Evolutionary conservation across 1,140 invertebrate genomes (phyloP).

Genomic region (Listronotus bonariensis): DNA sequence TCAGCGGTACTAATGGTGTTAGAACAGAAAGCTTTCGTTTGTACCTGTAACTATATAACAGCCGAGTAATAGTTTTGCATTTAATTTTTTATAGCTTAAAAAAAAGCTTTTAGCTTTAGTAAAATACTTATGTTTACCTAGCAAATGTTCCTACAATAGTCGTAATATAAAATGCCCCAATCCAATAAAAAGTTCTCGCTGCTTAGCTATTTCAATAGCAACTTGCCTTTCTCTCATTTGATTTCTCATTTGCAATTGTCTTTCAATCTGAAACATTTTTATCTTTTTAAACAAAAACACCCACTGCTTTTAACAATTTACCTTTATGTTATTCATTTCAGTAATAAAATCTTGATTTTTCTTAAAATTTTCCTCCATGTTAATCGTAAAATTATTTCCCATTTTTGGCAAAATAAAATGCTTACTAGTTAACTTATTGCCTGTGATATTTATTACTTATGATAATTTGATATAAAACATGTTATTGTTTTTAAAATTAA

Average conservation of each 20-base stretch:
- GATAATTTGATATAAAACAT: no score
- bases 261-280: conserved; percentile 62
- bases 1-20: conserved; percentile 68
- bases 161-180: conserved; percentile 69
- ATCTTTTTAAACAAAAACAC: conserved; percentile 14
- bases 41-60: conserved; percentile 62
- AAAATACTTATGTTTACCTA: conserved; percentile 57
- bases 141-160: conserved; percentile 61
- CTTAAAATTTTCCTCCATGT: conserved; percentile 57
- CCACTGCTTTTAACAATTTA: conserved; percentile 49
- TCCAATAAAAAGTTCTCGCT: conserved; percentile 74
- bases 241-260: conserved; percentile 80
- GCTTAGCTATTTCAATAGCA: conserved; percentile 72
- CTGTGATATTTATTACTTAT: no score
- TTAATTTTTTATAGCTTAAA: not conserved
- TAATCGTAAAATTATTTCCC: conserved; percentile 46
- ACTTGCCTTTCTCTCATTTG: conserved; percentile 75
- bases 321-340: conserved; percentile 67
- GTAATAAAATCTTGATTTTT: conserved; percentile 76
- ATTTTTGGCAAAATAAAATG: conserved; percentile 27
- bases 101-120: not conserved
- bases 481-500: no score
- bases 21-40: conserved; percentile 65
- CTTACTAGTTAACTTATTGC: no score
- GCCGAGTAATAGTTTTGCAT: not conserved